A percentile compares a stretch with the other conserved stretches of the same genome.
Conservation (phyloP, 2,113 vertebrate genomes). For the Hydropotes inermis region DNA sequence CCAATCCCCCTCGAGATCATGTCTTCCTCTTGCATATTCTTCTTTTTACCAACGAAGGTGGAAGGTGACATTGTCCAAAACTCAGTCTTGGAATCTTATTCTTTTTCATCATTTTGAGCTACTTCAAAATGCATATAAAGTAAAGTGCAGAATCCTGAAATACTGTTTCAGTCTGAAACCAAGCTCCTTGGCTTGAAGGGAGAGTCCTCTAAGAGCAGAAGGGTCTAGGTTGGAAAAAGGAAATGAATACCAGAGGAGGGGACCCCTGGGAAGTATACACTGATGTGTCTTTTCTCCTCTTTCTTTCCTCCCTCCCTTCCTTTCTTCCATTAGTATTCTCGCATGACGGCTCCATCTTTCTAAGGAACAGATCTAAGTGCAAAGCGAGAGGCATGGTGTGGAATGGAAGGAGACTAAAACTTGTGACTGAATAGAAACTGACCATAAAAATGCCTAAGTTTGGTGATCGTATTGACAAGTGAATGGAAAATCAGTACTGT, state of each 20-base stretch:
- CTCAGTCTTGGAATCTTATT: not conserved
- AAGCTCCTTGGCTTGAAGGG: not conserved
- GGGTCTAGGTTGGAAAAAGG: not conserved
- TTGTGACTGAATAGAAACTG: not conserved
- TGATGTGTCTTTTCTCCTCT: not conserved
- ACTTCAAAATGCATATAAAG: not conserved
- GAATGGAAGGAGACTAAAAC: not conserved
- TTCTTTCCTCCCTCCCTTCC: not conserved
- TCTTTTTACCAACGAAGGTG: not conserved
- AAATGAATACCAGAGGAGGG: not conserved
- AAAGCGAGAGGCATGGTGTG: not conserved
- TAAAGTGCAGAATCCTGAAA: not conserved
- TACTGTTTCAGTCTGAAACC: not conserved
- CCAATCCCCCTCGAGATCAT: not conserved
- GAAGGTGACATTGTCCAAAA: not conserved
- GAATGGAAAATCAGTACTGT: not conserved
- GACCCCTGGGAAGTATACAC: not conserved
- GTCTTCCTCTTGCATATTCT: not conserved
- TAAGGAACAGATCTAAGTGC: not conserved
- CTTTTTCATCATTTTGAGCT: not conserved
- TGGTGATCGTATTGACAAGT: slow-evolving; percentile 4
- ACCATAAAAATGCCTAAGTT: slow-evolving; percentile 22
- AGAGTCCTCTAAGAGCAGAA: not conserved
- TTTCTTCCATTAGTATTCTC: not conserved
- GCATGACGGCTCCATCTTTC: not conserved